A percentile compares a stretch with the other conserved stretches of the same genome.
Conservation (phyloP, 2,797 vertebrate species). For the Podarcis lilfordi region DNA sequence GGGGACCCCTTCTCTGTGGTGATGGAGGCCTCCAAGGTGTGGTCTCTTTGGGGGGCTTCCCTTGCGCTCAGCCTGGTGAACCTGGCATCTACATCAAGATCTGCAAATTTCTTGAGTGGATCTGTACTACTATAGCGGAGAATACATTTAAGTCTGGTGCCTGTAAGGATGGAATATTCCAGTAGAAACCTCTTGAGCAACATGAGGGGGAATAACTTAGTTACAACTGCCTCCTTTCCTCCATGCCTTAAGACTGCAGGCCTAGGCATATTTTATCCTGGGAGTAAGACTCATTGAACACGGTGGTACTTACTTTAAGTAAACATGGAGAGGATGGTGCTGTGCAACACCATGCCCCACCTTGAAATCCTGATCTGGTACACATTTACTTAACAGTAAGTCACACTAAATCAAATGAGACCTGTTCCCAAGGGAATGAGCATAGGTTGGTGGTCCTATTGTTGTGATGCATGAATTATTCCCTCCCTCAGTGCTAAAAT, state of each 20-base stretch:
- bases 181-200: neutral
- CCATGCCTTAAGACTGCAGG: neutral
- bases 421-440: neutral
- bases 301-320: neutral
- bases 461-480: too few species aligned
- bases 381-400: neutral
- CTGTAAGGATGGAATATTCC: neutral
- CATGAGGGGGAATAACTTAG: neutral
- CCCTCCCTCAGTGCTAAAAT: neutral
- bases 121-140: conserved; percentile 51
- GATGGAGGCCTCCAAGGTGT: conserved; percentile 69
- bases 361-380: too few species aligned
- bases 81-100: conserved; percentile 72
- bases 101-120: conserved; percentile 66
- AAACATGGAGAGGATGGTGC: neutral
- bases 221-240: too few species aligned
- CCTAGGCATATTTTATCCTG: neutral
- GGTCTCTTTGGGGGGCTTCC: conserved; percentile 73
- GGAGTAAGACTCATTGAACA: neutral
- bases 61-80: conserved; percentile 60
- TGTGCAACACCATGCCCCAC: neutral
- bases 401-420: neutral
- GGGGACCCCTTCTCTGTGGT: conserved; percentile 71
- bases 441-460: too few species aligned
- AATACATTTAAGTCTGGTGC: accelerated